These are phyloP conservation scores for Zapus hudsonius DNA, from an alignment of 2,113 vertebrate species.

Conservation along the genomic window DNA sequence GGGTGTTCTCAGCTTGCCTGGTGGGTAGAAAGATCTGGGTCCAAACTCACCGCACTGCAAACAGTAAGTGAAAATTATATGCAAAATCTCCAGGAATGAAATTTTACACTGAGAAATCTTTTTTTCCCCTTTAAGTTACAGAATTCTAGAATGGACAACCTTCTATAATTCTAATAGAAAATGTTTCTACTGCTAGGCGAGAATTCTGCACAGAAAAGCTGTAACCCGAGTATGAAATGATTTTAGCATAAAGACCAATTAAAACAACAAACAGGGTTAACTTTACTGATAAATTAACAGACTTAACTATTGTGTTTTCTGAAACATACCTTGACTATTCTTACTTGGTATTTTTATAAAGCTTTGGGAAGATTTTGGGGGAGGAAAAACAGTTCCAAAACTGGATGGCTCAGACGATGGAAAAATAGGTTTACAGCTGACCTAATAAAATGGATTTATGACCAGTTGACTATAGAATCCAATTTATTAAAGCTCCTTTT, in stretches of 20 bases:
- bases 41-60: neutral
- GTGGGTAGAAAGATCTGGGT: neutral
- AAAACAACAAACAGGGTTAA: neutral
- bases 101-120: conserved; percentile 28
- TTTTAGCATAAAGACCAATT: conserved; percentile 32
- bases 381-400: neutral
- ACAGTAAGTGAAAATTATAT: neutral
- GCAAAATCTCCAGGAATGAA: neutral
- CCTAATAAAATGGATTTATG: conserved; percentile 8
- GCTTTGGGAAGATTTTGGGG: neutral
- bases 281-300: neutral
- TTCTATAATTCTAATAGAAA: conserved; percentile 35
- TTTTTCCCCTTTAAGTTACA: conserved; percentile 5
- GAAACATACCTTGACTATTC: neutral
- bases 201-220: neutral
- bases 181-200: neutral
- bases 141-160: conserved; percentile 8
- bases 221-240: neutral
- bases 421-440: neutral
- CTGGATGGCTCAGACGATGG: neutral
- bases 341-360: neutral
- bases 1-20: neutral
- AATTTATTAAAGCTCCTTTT: neutral
- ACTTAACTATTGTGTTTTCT: neutral
- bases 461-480: neutral